Evolutionary conservation across 2,888 invertebrate species (phyloP).

Genomic region (Acronicta psi): DNA sequence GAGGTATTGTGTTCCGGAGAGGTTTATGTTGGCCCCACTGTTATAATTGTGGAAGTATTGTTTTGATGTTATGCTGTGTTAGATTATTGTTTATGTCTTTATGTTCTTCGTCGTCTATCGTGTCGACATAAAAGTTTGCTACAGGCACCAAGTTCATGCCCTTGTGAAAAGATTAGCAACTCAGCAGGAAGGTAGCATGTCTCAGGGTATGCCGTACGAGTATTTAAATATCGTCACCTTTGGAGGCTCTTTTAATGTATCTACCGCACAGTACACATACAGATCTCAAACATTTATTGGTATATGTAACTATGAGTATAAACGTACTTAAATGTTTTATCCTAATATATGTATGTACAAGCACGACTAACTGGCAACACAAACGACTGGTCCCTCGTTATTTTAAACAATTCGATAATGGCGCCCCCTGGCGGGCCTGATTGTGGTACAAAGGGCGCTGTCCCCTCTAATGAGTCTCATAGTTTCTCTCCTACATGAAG

Average conservation of each 20-base stretch:
- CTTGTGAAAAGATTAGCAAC: too few species aligned
- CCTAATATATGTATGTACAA: conserved; percentile 39
- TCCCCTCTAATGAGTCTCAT: conserved; percentile 79
- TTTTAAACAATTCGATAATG: conserved; percentile 88
- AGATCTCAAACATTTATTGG: too few species aligned
- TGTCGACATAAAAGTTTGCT: too few species aligned
- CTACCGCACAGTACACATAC: too few species aligned
- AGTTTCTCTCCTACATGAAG: conserved; percentile 66
- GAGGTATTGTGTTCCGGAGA: conserved; percentile 27
- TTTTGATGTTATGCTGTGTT: not conserved
- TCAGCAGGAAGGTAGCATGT: too few species aligned
- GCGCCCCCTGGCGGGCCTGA: conserved; percentile 71
- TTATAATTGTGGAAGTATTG: not conserved
- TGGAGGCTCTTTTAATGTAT: too few species aligned
- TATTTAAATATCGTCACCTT: too few species aligned
- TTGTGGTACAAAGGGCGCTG: conserved; percentile 77
- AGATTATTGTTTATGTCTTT: too few species aligned
- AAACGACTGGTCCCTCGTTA: conserved; percentile 77
- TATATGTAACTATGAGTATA: too few species aligned
- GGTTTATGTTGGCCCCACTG: conserved; percentile 6
- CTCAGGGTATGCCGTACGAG: too few species aligned
- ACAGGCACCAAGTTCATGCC: too few species aligned
- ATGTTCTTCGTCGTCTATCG: too few species aligned
- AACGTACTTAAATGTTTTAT: conserved; percentile 4
- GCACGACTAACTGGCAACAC: conserved; percentile 59